Base-by-base conservation (phyloP, 2,888 invertebrate species). In the Heteromyza rotundicornis region DNA sequence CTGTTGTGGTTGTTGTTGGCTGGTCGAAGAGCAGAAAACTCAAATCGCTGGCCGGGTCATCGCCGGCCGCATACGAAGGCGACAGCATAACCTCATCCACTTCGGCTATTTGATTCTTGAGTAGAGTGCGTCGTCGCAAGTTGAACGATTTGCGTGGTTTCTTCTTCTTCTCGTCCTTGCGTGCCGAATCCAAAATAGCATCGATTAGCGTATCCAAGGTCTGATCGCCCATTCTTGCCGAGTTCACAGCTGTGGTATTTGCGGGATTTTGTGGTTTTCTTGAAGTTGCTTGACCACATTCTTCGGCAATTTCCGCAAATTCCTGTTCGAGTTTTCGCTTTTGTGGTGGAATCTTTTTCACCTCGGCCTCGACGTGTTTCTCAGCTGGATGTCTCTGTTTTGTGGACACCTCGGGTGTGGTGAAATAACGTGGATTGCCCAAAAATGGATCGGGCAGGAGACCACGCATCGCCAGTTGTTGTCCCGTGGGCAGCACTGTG, bases 11-110 rank as follows among this genome's bases (percentile, higher is more conserved):
- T 32, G 20, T n/a, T 12, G 12, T 3, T 0, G 32, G 17, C 1
- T 62, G 22, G n/a, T 70, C 71, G 35, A 58, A 56, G 32, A 71
- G 58, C 1, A 73, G 65, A 61, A 82, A 80, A 70, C 77, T 82
- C 23, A 83, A 66, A 69, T 83, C 82, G 63, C 79, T 80, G 5
- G 82, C 82, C 0, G 83, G 83, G 75, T 83, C 83, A 64, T 83
- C 82, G 16, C 78, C 82, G 1, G 82, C 71, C 0, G 82, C 69
- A 69, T 83, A 82, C 1, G 82, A 82, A 1, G 82, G 80, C 27
- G 81, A 81, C 8, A 82, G 58, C 12, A 75, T 71, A 22, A 47
- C 2, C 7, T 47, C 47, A 5, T 61, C 53, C 1, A 63, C 65
- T 5, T 57, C 62, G 14, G 67, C 68, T 1, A 63, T 62, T 52